Base-by-base conservation (phyloP, 2,113 vertebrate genomes). In the Dasyurus viverrinus region DNA sequence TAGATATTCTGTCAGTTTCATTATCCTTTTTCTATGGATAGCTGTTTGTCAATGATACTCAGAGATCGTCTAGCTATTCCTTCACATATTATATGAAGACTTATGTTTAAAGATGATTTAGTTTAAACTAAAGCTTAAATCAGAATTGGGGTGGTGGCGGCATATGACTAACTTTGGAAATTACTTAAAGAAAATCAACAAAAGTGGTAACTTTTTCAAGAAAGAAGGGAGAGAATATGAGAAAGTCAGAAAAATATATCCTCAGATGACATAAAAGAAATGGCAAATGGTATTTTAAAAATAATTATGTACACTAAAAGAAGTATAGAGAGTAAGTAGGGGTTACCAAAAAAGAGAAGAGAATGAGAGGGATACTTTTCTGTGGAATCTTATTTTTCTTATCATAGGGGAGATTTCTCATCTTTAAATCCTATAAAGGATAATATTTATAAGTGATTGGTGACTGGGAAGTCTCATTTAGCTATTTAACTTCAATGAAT, bases 1-100 rank as follows among this genome's bases (percentile, higher is more conserved):
- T 68, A 16, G 14, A n/a, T 16, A 19, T 16, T 68, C 30, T 76
- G 60, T n/a, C 27, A 60, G 16, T 76, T n/a, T 76, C 36, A 76
- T 84, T 84, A 42, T 84, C n/a, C 68, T 68, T 68, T 14, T 68
- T 68, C 60, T 42, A 16, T 84, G 36, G 36, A 42, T 84, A 84
- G 6, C n/a, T 42, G n/a, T 76, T 76, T 42, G 36, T 42, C 68
- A 19, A 6, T 84, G 68, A 84, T 84, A 42, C 68, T 19, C 68
- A 84, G 16, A 19, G 24, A 50, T 23, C 27, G n/a, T 48, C n/a
- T 52, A 52, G 50, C 50, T 14, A n/a, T 54, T 92, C 90, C 53
- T 23, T 90, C n/a, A 54, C 46, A 90, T n/a, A 23, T 53, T 57
- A 54, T 92, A n/a, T 76, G 95, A 97, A 97, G 98, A 97, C 95